A percentile compares a stretch with the other conserved stretches of the same genome.
Conservation (phyloP, 2,888 invertebrate genomes). For the Megalurothrips usitatus region DNA sequence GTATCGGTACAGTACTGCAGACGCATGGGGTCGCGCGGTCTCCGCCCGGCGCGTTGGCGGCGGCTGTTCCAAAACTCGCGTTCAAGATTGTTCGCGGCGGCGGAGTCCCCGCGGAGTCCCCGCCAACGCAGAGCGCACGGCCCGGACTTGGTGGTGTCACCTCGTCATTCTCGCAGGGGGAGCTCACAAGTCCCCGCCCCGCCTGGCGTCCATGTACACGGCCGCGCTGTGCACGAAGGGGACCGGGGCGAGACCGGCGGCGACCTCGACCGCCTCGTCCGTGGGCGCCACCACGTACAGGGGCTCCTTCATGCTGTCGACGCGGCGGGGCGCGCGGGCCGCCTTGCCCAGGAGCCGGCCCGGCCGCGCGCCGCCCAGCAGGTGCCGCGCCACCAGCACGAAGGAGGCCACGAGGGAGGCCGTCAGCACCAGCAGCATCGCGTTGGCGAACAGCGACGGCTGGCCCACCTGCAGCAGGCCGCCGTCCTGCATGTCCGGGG, state of each 20-base stretch:
- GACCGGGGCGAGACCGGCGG: neutral
- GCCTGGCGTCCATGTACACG: neutral
- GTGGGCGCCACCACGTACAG: neutral
- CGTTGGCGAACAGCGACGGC: slow-evolving; percentile 23
- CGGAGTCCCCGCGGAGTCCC: too few relatives aligned
- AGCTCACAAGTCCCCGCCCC: neutral
- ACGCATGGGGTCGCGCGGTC: too few relatives aligned
- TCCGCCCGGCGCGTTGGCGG: too few relatives aligned
- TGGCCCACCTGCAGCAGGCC: neutral
- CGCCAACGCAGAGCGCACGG: too few relatives aligned
- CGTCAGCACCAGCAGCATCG: neutral
- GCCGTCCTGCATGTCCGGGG: neutral
- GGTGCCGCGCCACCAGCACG: neutral
- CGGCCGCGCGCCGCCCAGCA: neutral
- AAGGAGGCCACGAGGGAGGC: neutral
- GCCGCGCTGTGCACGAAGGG: neutral
- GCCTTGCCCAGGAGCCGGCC: neutral
- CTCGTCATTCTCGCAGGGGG: too few relatives aligned
- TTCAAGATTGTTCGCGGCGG: too few relatives aligned
- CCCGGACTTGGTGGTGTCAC: too few relatives aligned
- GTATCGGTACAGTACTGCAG: too few relatives aligned
- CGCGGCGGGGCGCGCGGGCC: neutral
- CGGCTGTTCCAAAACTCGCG: too few relatives aligned
- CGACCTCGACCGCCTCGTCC: neutral
- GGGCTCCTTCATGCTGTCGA: neutral